Evolutionary conservation across 2,113 vertebrate genomes (phyloP).

Genomic region (Grantiella picta): DNA sequence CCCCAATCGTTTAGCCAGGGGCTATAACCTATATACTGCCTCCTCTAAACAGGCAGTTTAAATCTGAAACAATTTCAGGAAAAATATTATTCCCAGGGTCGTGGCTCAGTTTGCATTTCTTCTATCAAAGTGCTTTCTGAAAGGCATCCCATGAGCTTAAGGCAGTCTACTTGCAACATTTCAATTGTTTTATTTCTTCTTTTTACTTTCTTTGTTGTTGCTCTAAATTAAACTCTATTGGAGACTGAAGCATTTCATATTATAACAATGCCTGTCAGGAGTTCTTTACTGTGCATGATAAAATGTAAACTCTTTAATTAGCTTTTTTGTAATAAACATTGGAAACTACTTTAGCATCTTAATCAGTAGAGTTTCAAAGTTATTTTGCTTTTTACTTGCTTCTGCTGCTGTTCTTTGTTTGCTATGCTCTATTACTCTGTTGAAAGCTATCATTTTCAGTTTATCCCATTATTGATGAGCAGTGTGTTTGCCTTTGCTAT

Average conservation of each 20-base stretch:
- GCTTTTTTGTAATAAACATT: conserved; percentile 40
- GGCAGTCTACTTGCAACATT: neutral
- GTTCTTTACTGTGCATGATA: conserved; percentile 27
- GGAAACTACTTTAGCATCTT: conserved; percentile 37
- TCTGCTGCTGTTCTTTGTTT: neutral
- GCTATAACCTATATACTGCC: neutral
- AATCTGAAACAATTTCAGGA: conserved; percentile 1
- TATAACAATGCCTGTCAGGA: conserved; percentile 48
- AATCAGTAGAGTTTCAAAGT: conserved; percentile 21
- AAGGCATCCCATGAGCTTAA: conserved; percentile 11
- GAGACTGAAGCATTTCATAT: conserved; percentile 34
- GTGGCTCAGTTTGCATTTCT: neutral
- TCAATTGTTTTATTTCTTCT: conserved; percentile 21
- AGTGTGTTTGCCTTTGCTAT: neutral
- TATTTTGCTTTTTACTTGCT: neutral
- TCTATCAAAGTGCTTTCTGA: neutral
- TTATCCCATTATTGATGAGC: neutral
- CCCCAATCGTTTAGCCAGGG: neutral
- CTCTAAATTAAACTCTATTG: conserved; percentile 52
- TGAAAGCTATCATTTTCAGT: conserved; percentile 28
- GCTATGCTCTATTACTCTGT: neutral
- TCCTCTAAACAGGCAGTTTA: conserved; percentile 5
- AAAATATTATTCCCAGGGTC: conserved; percentile 34
- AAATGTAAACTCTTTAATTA: conserved; percentile 60
- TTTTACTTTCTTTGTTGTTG: conserved; percentile 19